Evolutionary conservation across 2,888 invertebrate species (phyloP).

Genomic region (Dusona sp.): DNA sequence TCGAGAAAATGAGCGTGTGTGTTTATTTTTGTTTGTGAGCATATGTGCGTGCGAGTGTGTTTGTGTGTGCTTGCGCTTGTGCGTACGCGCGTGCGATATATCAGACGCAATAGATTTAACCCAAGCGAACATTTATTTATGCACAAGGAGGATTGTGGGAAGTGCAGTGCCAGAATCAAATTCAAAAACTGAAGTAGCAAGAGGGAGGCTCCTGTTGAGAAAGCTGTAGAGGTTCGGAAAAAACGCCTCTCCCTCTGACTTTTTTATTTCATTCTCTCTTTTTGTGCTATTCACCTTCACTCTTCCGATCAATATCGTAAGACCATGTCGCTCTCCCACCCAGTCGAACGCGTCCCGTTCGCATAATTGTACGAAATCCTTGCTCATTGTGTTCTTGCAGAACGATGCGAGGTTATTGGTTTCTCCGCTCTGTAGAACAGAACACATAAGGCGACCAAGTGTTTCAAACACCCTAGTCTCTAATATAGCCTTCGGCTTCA

Average conservation of each 20-base stretch:
- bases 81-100: background rate
- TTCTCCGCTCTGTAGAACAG: conserved; percentile 53
- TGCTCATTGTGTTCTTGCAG: conserved; percentile 51
- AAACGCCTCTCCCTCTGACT: conserved; percentile 20
- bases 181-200: background rate
- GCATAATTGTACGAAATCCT: conserved; percentile 62
- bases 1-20: background rate
- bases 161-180: conserved; percentile 5
- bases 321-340: conserved; percentile 40
- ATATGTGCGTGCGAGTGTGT: background rate
- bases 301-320: conserved; percentile 49
- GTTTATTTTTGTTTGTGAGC: background rate
- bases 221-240: conserved; percentile 32
- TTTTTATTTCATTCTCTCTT: background rate
- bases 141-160: conserved; percentile 22
- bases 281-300: background rate
- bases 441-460: conserved; percentile 57
- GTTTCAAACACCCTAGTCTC: conserved; percentile 44
- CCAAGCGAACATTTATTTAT: conserved; percentile 49
- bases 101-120: conserved; percentile 45
- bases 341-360: conserved; percentile 21
- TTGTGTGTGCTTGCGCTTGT: background rate
- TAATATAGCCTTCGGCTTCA: conserved; percentile 57
- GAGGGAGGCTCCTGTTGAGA: background rate
- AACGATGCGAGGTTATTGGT: conserved; percentile 63